Percentiles rank a stretch among this genome's conserved stretches.
These are phyloP conservation scores for Conops quadrifasciatus DNA, from an alignment of 2,888 invertebrate genomes.

Conservation along the genomic window DNA sequence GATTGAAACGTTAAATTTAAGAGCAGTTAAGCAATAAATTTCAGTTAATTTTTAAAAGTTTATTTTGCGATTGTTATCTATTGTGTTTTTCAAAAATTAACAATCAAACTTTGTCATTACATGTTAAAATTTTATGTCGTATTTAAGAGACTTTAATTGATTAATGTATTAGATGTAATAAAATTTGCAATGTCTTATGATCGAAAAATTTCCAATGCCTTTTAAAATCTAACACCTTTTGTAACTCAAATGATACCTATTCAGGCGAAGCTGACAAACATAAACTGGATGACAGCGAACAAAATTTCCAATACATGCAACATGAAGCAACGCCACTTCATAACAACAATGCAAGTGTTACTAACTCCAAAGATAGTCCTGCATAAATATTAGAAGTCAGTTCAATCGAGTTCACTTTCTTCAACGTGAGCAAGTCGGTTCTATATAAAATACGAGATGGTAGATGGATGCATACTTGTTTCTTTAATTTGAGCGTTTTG, in stretches of 20 bases:
- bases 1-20: no score
- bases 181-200: background rate
- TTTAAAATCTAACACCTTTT: background rate
- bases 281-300: conserved; percentile 46
- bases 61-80: background rate
- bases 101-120: background rate
- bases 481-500: no score
- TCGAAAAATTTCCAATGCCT: background rate
- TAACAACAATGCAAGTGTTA: conserved; percentile 30
- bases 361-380: conserved; percentile 24
- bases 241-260: conserved; percentile 12
- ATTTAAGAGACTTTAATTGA: no score
- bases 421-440: no score
- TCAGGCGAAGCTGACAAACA: conserved; percentile 25
- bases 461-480: no score
- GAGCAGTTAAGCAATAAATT: background rate
- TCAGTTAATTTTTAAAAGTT: background rate
- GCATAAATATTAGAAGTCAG: conserved; percentile 8
- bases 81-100: conserved; percentile 2
- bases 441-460: no score
- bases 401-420: no score
- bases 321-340: conserved; percentile 46
- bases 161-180: background rate
- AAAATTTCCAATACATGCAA: conserved; percentile 56
- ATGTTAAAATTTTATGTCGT: no score